These are phyloP conservation scores for Porites cylindrica DNA, from an alignment of 92 coral and sea anemone genomes.

Conservation along the genomic window DNA sequence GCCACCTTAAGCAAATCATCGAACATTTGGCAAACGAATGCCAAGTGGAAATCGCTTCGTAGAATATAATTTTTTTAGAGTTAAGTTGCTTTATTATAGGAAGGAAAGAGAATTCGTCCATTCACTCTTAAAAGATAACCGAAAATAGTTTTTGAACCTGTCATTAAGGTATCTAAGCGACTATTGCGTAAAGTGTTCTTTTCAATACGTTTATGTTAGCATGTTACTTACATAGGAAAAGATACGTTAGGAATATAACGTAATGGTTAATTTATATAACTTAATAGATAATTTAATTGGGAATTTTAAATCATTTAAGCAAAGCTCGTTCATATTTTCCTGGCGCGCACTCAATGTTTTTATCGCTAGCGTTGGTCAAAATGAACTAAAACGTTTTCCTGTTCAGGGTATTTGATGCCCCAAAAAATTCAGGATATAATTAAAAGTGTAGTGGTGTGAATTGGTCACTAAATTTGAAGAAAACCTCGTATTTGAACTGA, in stretches of 20 bases:
- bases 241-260: too few species aligned
- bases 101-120: not conserved
- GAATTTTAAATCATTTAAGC: not conserved
- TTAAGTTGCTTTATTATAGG: not conserved
- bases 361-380: not conserved
- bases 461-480: not conserved
- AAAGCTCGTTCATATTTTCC: not conserved
- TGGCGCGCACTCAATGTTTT: not conserved
- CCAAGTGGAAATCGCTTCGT: too few species aligned
- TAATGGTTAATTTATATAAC: not conserved
- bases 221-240: too few species aligned
- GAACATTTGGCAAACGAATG: too few species aligned
- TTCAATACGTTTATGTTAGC: too few species aligned
- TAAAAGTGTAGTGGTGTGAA: not conserved
- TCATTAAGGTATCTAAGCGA: too few species aligned
- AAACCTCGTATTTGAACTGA: not conserved
- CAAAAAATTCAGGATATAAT: not conserved
- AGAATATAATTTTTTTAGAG: too few species aligned
- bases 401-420: slow-evolving; percentile 14
- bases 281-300: not conserved
- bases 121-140: not conserved
- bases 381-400: not conserved
- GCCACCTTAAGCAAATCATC: too few species aligned
- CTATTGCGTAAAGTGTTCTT: too few species aligned
- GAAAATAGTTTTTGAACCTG: not conserved